Evolutionary conservation across 2,113 vertebrate genomes (phyloP).

Genomic region (Oreochromis niloticus): DNA sequence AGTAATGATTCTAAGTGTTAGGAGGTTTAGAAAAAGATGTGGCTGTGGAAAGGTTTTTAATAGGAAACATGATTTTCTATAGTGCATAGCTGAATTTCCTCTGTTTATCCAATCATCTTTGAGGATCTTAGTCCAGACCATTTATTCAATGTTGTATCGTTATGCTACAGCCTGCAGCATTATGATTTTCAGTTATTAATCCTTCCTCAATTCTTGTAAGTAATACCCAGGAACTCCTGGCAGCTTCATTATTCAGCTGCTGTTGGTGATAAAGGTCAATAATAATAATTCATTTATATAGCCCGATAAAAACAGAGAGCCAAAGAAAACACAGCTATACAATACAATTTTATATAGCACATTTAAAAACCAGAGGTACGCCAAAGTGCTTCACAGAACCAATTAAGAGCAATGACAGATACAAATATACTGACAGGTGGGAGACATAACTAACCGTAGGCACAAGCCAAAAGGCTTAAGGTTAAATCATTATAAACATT

Average conservation of each 20-base stretch:
- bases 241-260: not conserved
- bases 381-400: not conserved
- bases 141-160: not conserved
- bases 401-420: not conserved
- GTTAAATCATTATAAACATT: too few relatives aligned
- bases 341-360: not conserved
- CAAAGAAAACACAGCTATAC: not conserved
- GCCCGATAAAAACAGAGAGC: accelerated
- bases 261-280: not conserved
- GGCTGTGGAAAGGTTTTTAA: not conserved
- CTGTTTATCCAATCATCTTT: not conserved
- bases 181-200: accelerated
- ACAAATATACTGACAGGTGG: too few relatives aligned
- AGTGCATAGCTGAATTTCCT: accelerated
- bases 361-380: not conserved
- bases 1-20: not conserved
- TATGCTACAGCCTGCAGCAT: not conserved
- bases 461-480: too few relatives aligned
- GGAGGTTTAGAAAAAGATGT: not conserved
- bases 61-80: not conserved
- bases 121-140: not conserved
- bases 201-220: not conserved
- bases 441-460: too few relatives aligned
- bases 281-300: not conserved
- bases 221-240: not conserved